Evolutionary conservation across 2,113 vertebrate genomes (phyloP).

Genomic region (Psittacara wagleri): DNA sequence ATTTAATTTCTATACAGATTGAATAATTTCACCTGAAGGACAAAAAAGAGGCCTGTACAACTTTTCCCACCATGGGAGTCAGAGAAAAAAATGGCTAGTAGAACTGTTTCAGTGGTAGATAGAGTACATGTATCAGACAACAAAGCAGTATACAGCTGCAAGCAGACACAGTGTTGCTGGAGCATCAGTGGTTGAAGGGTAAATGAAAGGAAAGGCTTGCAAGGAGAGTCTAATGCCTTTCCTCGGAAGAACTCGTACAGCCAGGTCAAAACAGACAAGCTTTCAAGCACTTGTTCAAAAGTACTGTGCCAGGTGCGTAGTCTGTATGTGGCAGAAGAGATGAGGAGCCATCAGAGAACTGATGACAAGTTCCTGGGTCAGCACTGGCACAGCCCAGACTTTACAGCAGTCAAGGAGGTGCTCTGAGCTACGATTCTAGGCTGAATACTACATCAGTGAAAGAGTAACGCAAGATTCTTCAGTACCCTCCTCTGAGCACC

Average conservation of each 20-base stretch:
- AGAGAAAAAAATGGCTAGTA: not conserved
- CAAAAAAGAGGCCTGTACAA: not conserved
- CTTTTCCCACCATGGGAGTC: not conserved
- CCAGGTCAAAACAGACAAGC: not conserved
- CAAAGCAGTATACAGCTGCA: not conserved
- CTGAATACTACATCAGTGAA: not conserved
- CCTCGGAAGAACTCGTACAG: not conserved
- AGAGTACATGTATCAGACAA: not conserved
- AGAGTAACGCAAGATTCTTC: not conserved
- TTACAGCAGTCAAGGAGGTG: not conserved
- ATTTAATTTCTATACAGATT: not conserved
- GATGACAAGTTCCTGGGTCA: slow-evolving; percentile 6
- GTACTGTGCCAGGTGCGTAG: not conserved
- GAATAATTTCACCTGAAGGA: not conserved
- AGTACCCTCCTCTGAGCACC: not conserved
- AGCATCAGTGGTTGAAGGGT: not conserved
- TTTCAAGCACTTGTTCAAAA: not conserved
- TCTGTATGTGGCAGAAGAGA: not conserved
- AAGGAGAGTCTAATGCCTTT: not conserved
- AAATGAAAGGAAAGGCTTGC: not conserved
- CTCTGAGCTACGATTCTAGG: not conserved
- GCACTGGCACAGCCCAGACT: not conserved
- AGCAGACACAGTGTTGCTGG: not conserved
- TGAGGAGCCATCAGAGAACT: not conserved
- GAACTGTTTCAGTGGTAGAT: not conserved